Percentiles rank a stretch among this genome's conserved stretches.
Conservation (phyloP, 2,797 vertebrate genomes). For the Alfaro cultratus region DNA sequence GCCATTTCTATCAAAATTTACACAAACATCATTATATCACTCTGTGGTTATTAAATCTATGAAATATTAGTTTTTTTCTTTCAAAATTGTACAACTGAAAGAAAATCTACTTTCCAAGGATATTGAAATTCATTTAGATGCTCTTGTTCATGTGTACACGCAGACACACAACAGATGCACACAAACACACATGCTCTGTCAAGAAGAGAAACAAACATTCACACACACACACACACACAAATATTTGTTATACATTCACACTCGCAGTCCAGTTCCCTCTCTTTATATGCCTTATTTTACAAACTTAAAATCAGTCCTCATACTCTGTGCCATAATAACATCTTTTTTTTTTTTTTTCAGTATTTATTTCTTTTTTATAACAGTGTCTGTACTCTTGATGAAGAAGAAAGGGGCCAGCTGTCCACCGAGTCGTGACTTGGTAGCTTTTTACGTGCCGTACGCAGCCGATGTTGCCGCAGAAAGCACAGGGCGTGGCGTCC, state of each 20-base stretch:
- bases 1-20: neutral
- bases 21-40: neutral
- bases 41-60: neutral
- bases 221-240: slow-evolving; percentile 2
- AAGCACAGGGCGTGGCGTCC: slow-evolving; percentile 14
- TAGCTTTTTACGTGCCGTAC: slow-evolving; percentile 4
- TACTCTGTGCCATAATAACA: slow-evolving; percentile 42
- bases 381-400: slow-evolving; percentile 57
- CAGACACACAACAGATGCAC: slow-evolving; percentile 35
- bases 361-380: slow-evolving; percentile 13
- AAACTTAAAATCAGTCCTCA: slow-evolving; percentile 13
- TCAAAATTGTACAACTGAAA: neutral
- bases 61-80: neutral
- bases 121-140: slow-evolving; percentile 3
- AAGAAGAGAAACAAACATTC: slow-evolving; percentile 17
- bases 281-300: slow-evolving; percentile 8
- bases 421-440: slow-evolving; percentile 20
- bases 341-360: slow-evolving; percentile 4
- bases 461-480: slow-evolving; percentile 25
- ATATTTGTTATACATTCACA: slow-evolving; percentile 14
- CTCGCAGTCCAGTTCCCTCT: slow-evolving; percentile 24
- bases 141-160: neutral
- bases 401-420: slow-evolving; percentile 27
- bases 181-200: slow-evolving; percentile 11
- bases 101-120: neutral